Percentiles rank a stretch among this genome's conserved stretches.
Conservation (phyloP, 2,113 vertebrate species). For the Rostratula benghalensis region DNA sequence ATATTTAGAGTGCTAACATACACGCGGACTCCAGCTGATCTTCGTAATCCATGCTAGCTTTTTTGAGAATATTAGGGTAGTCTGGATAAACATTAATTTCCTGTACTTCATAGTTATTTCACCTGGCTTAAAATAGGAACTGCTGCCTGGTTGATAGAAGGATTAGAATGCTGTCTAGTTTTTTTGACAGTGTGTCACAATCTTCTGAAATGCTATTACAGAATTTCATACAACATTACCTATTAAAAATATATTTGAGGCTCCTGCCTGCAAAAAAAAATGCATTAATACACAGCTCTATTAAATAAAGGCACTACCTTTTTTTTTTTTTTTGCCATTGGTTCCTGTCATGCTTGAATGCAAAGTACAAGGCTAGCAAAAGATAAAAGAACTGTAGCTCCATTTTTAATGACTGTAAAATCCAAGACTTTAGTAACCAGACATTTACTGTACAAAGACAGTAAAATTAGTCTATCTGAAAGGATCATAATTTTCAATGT, state of each 20-base stretch:
- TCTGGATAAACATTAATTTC: background rate
- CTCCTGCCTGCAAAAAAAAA: background rate
- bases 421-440: background rate
- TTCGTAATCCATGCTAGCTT: background rate
- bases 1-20: background rate
- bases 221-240: background rate
- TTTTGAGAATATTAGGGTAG: background rate
- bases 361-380: constrained; percentile 15
- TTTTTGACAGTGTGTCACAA: background rate
- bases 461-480: background rate
- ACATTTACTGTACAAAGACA: background rate
- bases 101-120: background rate
- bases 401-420: constrained; percentile 5
- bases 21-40: background rate
- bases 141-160: background rate
- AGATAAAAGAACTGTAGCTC: background rate
- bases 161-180: background rate
- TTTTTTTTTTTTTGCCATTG: background rate
- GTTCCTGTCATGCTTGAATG: constrained; percentile 19
- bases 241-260: constrained; percentile 16
- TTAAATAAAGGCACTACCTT: background rate
- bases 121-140: background rate
- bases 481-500: background rate
- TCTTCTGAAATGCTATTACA: constrained; percentile 5
- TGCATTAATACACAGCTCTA: background rate